These are phyloP conservation scores for Ephestia elutella DNA, from an alignment of 1,140 invertebrate species.

Conservation along the genomic window DNA sequence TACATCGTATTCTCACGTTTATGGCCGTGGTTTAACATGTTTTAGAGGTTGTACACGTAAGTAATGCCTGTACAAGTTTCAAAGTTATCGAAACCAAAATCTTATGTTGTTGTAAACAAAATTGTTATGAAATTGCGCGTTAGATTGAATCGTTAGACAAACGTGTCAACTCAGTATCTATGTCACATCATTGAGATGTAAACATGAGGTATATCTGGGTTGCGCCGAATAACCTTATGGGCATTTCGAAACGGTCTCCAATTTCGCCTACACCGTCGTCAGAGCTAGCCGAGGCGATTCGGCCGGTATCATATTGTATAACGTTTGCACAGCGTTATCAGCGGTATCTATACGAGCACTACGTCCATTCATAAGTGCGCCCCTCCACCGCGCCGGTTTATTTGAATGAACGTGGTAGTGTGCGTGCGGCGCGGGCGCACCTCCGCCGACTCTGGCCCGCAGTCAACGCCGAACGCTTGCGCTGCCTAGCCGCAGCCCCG, in stretches of 20 bases:
- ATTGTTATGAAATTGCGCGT: neutral
- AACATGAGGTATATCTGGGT: conserved; percentile 14
- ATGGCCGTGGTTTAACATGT: too few relatives aligned
- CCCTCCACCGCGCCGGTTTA: conserved; percentile 36
- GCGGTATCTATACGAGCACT: conserved; percentile 62
- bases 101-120: too few relatives aligned
- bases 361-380: conserved; percentile 68
- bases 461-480: conserved; percentile 43
- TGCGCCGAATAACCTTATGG: conserved; percentile 8
- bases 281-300: conserved; percentile 12
- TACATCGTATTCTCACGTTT: too few relatives aligned
- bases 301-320: conserved; percentile 30
- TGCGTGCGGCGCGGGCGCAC: conserved; percentile 56
- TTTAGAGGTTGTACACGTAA: too few relatives aligned
- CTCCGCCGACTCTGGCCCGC: conserved; percentile 26
- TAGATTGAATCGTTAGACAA: neutral
- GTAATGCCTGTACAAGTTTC: too few relatives aligned
- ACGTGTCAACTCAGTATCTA: neutral
- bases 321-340: conserved; percentile 52
- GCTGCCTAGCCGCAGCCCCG: conserved; percentile 21
- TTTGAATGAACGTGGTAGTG: conserved; percentile 54
- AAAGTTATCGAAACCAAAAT: too few relatives aligned
- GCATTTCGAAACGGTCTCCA: conserved; percentile 14
- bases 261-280: conserved; percentile 16
- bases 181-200: neutral